These are phyloP conservation scores for Poicephalus gulielmi DNA, from an alignment of 2,113 vertebrate species.

Conservation along the genomic window DNA sequence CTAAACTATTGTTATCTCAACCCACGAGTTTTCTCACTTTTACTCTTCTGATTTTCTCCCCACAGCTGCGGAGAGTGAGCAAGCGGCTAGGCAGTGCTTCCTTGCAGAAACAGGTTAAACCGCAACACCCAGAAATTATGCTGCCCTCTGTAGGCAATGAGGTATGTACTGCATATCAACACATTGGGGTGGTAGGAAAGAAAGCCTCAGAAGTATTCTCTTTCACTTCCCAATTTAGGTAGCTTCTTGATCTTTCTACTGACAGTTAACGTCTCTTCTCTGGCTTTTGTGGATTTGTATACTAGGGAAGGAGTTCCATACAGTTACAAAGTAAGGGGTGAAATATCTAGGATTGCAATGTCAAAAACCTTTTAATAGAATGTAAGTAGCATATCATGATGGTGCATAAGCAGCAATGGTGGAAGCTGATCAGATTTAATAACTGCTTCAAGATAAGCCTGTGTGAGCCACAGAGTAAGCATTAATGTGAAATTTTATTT, in stretches of 20 bases:
- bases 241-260: not conserved
- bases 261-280: not conserved
- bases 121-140: not conserved
- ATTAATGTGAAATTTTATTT: not conserved
- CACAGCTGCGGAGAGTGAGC: not conserved
- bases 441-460: not conserved
- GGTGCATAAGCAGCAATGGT: not conserved
- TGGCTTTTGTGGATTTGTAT: not conserved
- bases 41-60: not conserved
- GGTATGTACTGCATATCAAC: not conserved
- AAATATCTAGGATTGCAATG: not conserved
- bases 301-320: not conserved
- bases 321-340: not conserved
- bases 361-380: not conserved
- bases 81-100: not conserved
- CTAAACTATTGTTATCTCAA: not conserved
- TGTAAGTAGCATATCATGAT: not conserved
- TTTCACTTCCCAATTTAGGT: not conserved
- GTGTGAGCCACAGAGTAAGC: not conserved
- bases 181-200: not conserved
- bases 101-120: not conserved
- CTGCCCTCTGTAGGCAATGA: not conserved
- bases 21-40: not conserved
- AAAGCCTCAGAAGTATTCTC: not conserved
- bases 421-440: not conserved